Evolutionary conservation across 2,113 vertebrate genomes (phyloP), one percentile per base, ranked within the genome.

Genomic region (Potamarius usumacintae): DNA sequence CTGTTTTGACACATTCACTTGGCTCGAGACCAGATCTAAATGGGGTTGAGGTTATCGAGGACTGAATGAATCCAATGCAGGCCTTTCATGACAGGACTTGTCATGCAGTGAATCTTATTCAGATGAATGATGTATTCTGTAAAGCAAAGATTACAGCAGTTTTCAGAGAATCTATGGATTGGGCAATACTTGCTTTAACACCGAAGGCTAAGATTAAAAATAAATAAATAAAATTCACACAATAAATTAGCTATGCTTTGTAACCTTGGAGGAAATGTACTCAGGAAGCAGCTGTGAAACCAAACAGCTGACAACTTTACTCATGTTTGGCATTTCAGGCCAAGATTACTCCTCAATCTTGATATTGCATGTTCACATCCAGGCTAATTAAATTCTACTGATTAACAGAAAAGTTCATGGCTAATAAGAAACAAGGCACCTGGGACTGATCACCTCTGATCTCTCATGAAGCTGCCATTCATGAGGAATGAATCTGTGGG

Each of bases 1-100:
- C 87, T 58, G 84, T 52, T 77, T 83, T 55, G 82, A 63, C 71
- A 52, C 83, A 84, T 14, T 58, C 48, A 77, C 76, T 89, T 90
- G 89, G 90, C 90, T 8, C 6, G 0, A 0, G 72, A 85, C 88
- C 87, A 89, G 77, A 88, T 78, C 65, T 88, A 89, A 91, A 90
- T 88, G 83, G 63, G 65, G 86, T 80, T 86, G 71, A 88, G 67
- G 71, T 82, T 78, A 82, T 82, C 42, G 60, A 84, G 80, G 83
- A 65, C 65, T 34, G 63, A 77, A 74, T 53, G 55, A 63, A 25
- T 71, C 53, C 82, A 88, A 83, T 48, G 22, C 30, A 69, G 5
- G 30, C 60, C 86, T 53, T 17, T 25, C 52, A 76, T 67, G 77
- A 74, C 82, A 74, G 88, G 69, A 62, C 60, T 15, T 15, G 7